Percentiles rank a stretch among this genome's conserved stretches.
phyloP scores from a whole-genome alignment of 2,888 invertebrate genomes.

The Dromius quadrimaculatus region DNA sequence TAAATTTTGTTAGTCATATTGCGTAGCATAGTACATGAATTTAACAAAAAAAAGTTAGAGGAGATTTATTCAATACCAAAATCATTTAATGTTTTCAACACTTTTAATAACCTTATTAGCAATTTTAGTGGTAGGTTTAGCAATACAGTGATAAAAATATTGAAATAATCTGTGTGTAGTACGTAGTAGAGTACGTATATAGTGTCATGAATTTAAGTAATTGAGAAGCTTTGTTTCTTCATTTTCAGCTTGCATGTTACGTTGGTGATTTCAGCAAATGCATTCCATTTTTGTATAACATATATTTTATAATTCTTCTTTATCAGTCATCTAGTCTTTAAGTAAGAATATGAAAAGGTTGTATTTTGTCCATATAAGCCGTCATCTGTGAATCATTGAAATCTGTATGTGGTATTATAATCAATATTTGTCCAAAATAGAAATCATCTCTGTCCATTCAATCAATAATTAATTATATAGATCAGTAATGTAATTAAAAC shows the following conservation, averaged over 20 bases:
- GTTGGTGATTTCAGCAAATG: constrained; percentile 35
- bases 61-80: constrained; percentile 33
- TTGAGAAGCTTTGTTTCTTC: constrained; percentile 28
- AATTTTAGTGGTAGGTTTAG: constrained; percentile 47
- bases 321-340: constrained; percentile 50
- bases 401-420: constrained; percentile 51
- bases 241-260: constrained; percentile 26
- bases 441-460: constrained; percentile 51
- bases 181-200: constrained; percentile 31
- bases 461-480: constrained; percentile 48
- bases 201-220: constrained; percentile 37
- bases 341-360: constrained; percentile 48
- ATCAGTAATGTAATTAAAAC: constrained; percentile 39
- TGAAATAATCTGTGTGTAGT: constrained; percentile 46
- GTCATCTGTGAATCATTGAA: constrained; percentile 51
- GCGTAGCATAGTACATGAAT: constrained; percentile 35
- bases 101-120: constrained; percentile 49
- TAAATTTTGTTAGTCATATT: constrained; percentile 25
- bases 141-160: constrained; percentile 47
- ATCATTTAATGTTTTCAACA: constrained; percentile 39
- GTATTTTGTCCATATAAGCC: constrained; percentile 51
- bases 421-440: constrained; percentile 52
- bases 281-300: constrained; percentile 43
- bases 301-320: constrained; percentile 40
- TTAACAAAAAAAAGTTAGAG: constrained; percentile 23